Conservation (phyloP, 2,113 vertebrate species). For the Myotis yumanensis region DNA sequence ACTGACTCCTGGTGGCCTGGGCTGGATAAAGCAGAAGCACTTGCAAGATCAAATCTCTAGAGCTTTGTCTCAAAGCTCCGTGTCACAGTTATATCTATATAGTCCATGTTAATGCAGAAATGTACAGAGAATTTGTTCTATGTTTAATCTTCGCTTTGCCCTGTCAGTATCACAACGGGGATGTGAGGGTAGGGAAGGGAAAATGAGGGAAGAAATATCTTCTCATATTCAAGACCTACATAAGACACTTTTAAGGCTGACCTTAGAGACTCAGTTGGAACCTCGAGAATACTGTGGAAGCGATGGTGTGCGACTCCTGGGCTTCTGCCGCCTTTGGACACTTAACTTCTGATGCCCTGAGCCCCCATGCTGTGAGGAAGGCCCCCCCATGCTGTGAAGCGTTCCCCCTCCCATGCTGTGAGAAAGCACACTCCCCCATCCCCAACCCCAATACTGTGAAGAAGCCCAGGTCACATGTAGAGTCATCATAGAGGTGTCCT, state of each 20-base stretch:
- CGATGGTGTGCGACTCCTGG: rapidly evolving
- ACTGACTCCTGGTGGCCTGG: rapidly evolving
- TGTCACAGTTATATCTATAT: rapidly evolving
- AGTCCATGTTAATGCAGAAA: rapidly evolving
- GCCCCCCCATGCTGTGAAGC: too few species aligned
- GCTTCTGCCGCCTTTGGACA: neutral
- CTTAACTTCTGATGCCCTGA: neutral
- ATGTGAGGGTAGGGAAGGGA: too few species aligned
- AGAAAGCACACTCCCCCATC: too few species aligned
- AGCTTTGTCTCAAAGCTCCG: neutral
- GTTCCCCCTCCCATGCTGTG: too few species aligned
- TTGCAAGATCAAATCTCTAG: too few species aligned
- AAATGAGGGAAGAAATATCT: too few species aligned
- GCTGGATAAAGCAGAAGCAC: neutral
- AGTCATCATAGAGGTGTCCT: neutral
- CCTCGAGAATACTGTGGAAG: neutral
- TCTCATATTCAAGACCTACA: neutral
- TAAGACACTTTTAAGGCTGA: neutral
- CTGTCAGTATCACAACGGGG: neutral
- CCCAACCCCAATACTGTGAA: neutral
- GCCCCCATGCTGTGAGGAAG: too few species aligned
- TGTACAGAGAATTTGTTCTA: neutral
- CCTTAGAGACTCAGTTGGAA: neutral
- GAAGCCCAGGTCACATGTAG: neutral
- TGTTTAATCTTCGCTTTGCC: neutral